Evolutionary conservation across 2,888 invertebrate genomes (phyloP).

Genomic region (Chironomus tentans): DNA sequence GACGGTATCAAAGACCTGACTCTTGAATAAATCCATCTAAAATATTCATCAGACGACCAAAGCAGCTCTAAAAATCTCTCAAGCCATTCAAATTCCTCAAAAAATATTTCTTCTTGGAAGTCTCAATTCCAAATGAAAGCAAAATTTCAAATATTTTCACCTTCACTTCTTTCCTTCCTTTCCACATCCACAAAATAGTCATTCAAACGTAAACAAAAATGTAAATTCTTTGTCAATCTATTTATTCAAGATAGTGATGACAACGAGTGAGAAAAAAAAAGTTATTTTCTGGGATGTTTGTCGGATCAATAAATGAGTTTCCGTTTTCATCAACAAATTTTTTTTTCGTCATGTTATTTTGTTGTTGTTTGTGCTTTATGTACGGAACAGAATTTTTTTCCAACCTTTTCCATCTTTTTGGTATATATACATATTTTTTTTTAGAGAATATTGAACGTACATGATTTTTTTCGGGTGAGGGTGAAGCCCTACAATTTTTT

Average conservation of each 20-base stretch:
- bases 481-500: neutral
- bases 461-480: neutral
- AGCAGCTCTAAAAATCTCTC: too few species aligned
- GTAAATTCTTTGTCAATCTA: neutral
- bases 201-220: neutral
- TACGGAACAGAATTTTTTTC: neutral
- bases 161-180: too few species aligned
- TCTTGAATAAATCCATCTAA: too few species aligned
- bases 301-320: slow-evolving; percentile 13
- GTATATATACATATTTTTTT: neutral
- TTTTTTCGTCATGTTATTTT: neutral
- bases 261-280: neutral
- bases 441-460: neutral
- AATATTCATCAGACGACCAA: too few species aligned
- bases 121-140: too few species aligned
- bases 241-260: slow-evolving; percentile 18
- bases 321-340: neutral
- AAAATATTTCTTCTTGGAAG: too few species aligned
- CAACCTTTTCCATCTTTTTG: neutral
- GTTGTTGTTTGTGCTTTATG: neutral
- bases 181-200: neutral
- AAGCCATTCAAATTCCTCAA: too few species aligned
- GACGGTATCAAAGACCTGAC: too few species aligned
- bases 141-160: too few species aligned
- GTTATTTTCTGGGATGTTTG: slow-evolving; percentile 11